A percentile compares a stretch with the other conserved stretches of the same genome.
Conservation (phyloP, 2,113 vertebrate genomes). For the Mesoclemmys tuberculata region DNA sequence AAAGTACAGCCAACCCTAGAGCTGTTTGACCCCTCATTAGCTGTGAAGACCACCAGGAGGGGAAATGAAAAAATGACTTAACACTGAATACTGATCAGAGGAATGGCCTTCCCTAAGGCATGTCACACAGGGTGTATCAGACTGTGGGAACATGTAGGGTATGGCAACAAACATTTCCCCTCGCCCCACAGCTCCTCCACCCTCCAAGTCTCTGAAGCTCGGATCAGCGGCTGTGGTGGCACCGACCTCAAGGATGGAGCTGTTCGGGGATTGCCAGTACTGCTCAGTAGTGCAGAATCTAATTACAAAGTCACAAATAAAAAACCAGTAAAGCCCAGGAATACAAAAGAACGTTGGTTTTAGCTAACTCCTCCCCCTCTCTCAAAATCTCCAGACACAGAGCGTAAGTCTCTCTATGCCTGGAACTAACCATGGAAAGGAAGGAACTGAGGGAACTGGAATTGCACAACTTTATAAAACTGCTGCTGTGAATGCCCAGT, state of each 20-base stretch:
- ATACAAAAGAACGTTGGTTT: fast-evolving
- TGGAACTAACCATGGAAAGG: not conserved
- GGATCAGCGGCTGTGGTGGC: not conserved
- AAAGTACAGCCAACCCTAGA: not conserved
- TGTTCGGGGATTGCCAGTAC: not conserved
- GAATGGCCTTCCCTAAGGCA: not conserved
- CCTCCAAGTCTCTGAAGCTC: not conserved
- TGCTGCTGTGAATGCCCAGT: not conserved
- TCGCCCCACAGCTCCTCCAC: not conserved
- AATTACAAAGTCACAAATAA: not conserved
- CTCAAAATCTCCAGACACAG: not conserved
- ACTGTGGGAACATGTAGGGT: not conserved
- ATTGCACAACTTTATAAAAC: not conserved
- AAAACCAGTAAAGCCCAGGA: not conserved
- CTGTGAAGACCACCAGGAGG: not conserved
- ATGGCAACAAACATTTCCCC: not conserved
- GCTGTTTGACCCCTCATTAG: not conserved
- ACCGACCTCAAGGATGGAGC: not conserved
- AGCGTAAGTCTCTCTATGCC: not conserved
- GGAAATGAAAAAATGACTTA: not conserved
- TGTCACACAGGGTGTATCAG: not conserved
- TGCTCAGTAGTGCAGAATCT: not conserved
- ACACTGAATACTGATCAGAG: not conserved
- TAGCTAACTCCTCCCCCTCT: not conserved
- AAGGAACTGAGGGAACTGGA: not conserved